Percentiles rank a stretch among this genome's conserved stretches.
phyloP scores from a whole-genome alignment of 2,888 invertebrate species.

The Saturnia pavonia region DNA sequence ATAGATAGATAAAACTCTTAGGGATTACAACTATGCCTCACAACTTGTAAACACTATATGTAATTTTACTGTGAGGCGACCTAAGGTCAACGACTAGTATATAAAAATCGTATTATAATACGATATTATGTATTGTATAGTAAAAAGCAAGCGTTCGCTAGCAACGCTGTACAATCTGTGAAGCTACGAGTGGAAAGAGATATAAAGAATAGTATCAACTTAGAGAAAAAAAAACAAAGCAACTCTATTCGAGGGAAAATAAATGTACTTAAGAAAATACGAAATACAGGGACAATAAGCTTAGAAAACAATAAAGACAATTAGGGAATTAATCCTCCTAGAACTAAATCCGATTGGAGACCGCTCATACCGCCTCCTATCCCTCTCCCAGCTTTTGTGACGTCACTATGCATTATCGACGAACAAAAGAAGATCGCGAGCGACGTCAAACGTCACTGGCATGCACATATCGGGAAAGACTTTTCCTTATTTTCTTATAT shows the following conservation, averaged over 20 bases:
- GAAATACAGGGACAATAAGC: neutral
- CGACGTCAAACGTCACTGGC: conserved; percentile 58
- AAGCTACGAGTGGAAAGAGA: neutral
- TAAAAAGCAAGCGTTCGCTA: neutral
- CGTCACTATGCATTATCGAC: conserved; percentile 53
- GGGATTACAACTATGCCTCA: no score
- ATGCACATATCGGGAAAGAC: conserved; percentile 38
- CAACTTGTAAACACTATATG: no score
- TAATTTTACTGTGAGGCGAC: no score
- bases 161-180: neutral
- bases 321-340: conserved; percentile 22
- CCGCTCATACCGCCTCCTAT: conserved; percentile 23
- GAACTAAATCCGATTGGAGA: conserved; percentile 20
- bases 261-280: neutral
- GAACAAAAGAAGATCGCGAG: conserved; percentile 59
- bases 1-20: no score
- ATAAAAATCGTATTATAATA: no score
- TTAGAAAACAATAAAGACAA: conserved; percentile 22
- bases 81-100: no score
- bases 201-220: neutral
- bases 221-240: neutral
- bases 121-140: no score
- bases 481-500: conserved; percentile 26
- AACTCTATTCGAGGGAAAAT: neutral
- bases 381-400: conserved; percentile 24